These are phyloP conservation scores for Andrena haemorrhoa DNA, from an alignment of 2,888 invertebrate species.

Conservation along the genomic window DNA sequence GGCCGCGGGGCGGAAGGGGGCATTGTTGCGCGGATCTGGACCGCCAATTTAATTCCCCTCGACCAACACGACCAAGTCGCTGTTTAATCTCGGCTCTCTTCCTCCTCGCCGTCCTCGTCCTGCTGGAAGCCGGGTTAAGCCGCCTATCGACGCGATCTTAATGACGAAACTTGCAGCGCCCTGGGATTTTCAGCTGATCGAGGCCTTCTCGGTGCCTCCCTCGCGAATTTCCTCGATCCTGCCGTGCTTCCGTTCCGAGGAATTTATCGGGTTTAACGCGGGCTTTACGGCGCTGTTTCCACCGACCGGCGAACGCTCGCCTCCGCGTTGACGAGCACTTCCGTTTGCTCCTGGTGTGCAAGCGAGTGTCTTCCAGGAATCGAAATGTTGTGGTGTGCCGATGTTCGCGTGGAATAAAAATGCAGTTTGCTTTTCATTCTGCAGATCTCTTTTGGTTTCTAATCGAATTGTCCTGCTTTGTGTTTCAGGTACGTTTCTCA, in stretches of 20 bases:
- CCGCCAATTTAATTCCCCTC: constrained; percentile 49
- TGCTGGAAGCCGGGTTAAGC: constrained; percentile 23
- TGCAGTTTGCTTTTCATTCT: no score
- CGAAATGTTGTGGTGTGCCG: background rate
- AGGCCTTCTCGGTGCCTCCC: background rate
- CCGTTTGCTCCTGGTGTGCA: background rate
- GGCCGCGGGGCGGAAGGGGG: background rate
- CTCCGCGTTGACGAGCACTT: constrained; percentile 8
- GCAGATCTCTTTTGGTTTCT: background rate
- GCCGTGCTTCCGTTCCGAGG: background rate
- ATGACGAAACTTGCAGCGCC: constrained; percentile 39
- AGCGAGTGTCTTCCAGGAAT: background rate
- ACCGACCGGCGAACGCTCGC: background rate
- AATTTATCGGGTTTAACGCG: background rate
- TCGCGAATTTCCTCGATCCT: constrained; percentile 10
- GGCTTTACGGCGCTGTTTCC: background rate
- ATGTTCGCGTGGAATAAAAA: no score
- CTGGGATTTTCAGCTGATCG: constrained; percentile 37
- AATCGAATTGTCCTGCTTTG: background rate
- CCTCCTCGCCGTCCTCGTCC: constrained; percentile 14
- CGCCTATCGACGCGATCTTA: constrained; percentile 39
- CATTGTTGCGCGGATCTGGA: constrained; percentile 39
- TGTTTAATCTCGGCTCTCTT: constrained; percentile 40
- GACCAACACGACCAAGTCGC: constrained; percentile 11
- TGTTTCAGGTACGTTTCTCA: constrained; percentile 33